Evolutionary conservation across 2,113 vertebrate species (phyloP).

Genomic region (Ardeotis arabs): DNA sequence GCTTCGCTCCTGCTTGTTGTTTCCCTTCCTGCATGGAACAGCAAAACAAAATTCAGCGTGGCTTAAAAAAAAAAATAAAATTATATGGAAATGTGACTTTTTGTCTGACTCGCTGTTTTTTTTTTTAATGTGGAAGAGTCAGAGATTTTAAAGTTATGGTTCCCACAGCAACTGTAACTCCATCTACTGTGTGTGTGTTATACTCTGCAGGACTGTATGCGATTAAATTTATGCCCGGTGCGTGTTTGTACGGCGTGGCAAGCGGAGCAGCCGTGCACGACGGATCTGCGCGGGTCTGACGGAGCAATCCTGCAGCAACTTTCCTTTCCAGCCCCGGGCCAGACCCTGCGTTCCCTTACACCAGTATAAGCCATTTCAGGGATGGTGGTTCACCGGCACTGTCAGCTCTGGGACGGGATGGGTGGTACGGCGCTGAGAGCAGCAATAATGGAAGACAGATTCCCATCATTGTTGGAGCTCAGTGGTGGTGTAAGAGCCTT

Average conservation of each 20-base stretch:
- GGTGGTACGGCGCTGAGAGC: rapidly evolving
- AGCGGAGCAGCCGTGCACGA: background rate
- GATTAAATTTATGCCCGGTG: background rate
- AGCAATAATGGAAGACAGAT: background rate
- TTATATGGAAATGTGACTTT: constrained; percentile 39
- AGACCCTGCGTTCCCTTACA: background rate
- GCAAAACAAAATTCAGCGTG: background rate
- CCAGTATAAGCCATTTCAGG: background rate
- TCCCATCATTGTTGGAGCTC: rapidly evolving
- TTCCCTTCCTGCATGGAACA: background rate
- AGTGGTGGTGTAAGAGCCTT: background rate
- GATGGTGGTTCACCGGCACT: background rate
- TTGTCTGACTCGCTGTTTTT: background rate
- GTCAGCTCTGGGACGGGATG: background rate
- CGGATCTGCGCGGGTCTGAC: rapidly evolving
- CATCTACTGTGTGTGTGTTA: background rate
- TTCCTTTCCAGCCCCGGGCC: background rate
- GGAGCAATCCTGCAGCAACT: background rate
- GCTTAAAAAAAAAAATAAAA: background rate
- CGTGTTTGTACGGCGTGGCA: background rate
- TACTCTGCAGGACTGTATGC: background rate
- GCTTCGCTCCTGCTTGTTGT: background rate
- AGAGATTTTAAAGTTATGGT: constrained; percentile 58
- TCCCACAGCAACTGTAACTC: constrained; percentile 68
- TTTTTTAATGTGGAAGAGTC: background rate